phyloP scores from a whole-genome alignment of 1,140 invertebrate species.

The Matsumurasca onukii region DNA sequence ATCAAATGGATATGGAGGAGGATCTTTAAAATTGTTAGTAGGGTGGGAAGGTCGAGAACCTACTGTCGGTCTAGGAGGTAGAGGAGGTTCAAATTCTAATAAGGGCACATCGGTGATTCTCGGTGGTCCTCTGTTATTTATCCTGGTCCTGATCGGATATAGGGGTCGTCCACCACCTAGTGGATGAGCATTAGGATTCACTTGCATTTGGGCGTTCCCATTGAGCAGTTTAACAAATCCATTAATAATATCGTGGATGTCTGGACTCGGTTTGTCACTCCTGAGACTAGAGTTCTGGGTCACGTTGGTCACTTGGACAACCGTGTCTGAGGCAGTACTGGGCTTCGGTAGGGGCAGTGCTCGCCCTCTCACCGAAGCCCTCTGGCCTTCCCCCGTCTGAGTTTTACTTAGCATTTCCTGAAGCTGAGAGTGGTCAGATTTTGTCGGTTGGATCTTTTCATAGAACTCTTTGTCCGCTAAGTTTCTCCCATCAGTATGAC shows the following conservation, averaged over 20 bases:
- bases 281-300: constrained; percentile 39
- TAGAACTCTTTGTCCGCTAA: constrained; percentile 6
- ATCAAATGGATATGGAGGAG: constrained; percentile 69
- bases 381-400: constrained; percentile 60
- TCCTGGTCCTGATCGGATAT: constrained; percentile 62
- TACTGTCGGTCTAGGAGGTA: constrained; percentile 48
- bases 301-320: not conserved
- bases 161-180: constrained; percentile 28
- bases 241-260: constrained; percentile 89
- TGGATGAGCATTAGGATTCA: constrained; percentile 40
- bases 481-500: not conserved
- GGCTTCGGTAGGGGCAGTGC: constrained; percentile 62
- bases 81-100: constrained; percentile 65
- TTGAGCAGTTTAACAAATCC: constrained; percentile 87
- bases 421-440: not conserved
- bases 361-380: constrained; percentile 63
- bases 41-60: constrained; percentile 51
- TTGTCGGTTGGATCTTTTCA: constrained; percentile 20
- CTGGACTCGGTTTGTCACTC: constrained; percentile 55
- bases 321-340: constrained; percentile 45
- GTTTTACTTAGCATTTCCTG: constrained; percentile 7
- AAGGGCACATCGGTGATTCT: constrained; percentile 72
- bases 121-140: constrained; percentile 87
- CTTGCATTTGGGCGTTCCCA: constrained; percentile 75
- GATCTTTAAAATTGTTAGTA: constrained; percentile 48